These are phyloP conservation scores for Parapsyche elsis DNA, from an alignment of 1,140 invertebrate genomes.

Conservation along the genomic window DNA sequence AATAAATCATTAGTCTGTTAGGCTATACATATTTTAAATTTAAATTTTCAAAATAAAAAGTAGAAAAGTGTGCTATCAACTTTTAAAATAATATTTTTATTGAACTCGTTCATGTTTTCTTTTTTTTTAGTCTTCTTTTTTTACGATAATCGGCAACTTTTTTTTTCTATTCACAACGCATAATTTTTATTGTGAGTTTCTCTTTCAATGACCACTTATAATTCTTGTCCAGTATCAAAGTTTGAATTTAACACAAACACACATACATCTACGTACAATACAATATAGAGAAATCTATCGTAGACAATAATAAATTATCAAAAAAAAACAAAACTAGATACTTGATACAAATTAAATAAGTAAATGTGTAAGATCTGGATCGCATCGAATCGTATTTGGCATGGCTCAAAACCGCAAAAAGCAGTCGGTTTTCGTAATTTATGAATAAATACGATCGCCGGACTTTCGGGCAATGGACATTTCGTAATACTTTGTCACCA, in stretches of 20 bases:
- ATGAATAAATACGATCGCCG: neutral
- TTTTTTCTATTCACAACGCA: neutral
- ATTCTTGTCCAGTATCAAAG: neutral
- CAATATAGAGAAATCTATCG: too few species aligned
- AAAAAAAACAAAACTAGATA: too few species aligned
- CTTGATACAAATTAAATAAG: too few species aligned
- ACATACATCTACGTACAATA: too few species aligned
- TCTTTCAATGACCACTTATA: neutral
- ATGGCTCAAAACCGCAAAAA: neutral
- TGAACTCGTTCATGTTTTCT: too few species aligned
- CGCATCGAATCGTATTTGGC: neutral
- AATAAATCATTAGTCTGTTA: too few species aligned
- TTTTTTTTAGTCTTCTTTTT: too few species aligned
- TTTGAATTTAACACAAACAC: neutral
- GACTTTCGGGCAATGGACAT: neutral
- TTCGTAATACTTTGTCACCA: neutral
- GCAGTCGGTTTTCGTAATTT: slow-evolving; percentile 1
- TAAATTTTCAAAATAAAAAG: too few species aligned
- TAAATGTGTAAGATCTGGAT: neutral
- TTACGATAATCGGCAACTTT: neutral
- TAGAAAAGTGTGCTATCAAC: too few species aligned
- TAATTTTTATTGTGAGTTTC: slow-evolving; percentile 2
- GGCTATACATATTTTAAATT: too few species aligned
- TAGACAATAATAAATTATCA: too few species aligned
- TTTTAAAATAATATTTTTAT: too few species aligned